These are phyloP conservation scores for Zapornia atra DNA, from an alignment of 2,113 vertebrate genomes.

Conservation along the genomic window DNA sequence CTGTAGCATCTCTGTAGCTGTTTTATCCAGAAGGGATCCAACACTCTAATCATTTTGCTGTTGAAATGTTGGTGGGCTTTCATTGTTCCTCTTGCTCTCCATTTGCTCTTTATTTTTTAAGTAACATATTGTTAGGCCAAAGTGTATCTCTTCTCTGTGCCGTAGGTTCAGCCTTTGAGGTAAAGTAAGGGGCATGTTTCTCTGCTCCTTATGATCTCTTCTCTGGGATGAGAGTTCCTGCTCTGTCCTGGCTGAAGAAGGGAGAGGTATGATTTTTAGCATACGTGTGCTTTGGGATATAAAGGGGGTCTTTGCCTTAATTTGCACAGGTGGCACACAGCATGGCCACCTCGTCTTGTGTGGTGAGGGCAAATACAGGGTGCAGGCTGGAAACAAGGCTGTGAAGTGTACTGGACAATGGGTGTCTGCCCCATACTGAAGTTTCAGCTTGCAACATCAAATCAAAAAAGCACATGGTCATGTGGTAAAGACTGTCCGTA, in stretches of 20 bases:
- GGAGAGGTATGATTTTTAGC: neutral
- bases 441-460: neutral
- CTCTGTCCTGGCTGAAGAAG: rapidly evolving
- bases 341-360: neutral
- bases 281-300: neutral
- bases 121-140: neutral
- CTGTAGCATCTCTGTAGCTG: neutral
- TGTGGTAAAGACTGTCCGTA: neutral
- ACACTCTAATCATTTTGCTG: neutral
- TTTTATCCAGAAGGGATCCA: neutral
- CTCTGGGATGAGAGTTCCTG: neutral
- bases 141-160: neutral
- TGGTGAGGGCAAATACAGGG: neutral
- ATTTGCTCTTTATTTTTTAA: neutral
- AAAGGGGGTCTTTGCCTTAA: neutral
- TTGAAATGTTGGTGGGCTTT: neutral
- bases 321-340: neutral
- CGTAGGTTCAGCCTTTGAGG: neutral
- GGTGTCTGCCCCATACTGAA: neutral
- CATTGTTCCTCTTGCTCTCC: neutral
- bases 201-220: neutral
- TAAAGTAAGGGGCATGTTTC: neutral
- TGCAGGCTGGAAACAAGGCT: neutral
- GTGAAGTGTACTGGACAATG: neutral
- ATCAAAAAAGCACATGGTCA: neutral